Evolutionary conservation across 2,113 vertebrate genomes (phyloP), one percentile per base, ranked within the genome.

Genomic region (Anguilla japonica): DNA sequence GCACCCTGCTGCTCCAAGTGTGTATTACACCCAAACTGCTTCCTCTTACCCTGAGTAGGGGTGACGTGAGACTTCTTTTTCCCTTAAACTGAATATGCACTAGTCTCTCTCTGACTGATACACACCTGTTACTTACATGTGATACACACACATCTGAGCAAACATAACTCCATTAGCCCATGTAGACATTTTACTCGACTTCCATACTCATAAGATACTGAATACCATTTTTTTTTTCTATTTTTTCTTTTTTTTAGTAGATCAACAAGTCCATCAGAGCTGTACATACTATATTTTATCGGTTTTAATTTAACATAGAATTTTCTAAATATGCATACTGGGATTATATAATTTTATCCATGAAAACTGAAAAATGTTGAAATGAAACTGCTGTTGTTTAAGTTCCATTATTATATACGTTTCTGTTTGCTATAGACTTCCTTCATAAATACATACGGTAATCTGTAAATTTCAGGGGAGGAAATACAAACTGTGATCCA

Each of bases 401-500:
- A 29, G 29, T n/a, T 75, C 34, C 9, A 13, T 75, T 75, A 53
- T 13, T 14, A 53, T 53, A 46, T 46, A 1, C 0, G 4, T 71
- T 26, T 71, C 5, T 71, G 20, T 71, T 71, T n/a, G 22, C 22
- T 8, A n/a, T 3, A 6, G 43, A 85, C 71, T 8, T 39, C 50
- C 34, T 86, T 82, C 79, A 81, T 40, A 57, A 81, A 79, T 34
- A n/a, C 71, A 79, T 34, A 26, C 63, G 5, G 18, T 41, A 6
- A 78, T 82, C 0, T 29, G 29, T 86, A 79, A n/a, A 81, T 60
- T 75, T 83, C 46, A 16, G 82, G 81, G 81, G 57, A 41, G 41
- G 15, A 86, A 50, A 81, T 53, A 79, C 40, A 34, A 41, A 80
- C n/a, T 85, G 80, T 83, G 71, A 84, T 41, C 56, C 22, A 67